Evolutionary conservation across 2,888 invertebrate species (phyloP).

Genomic region (Germaria angustata): DNA sequence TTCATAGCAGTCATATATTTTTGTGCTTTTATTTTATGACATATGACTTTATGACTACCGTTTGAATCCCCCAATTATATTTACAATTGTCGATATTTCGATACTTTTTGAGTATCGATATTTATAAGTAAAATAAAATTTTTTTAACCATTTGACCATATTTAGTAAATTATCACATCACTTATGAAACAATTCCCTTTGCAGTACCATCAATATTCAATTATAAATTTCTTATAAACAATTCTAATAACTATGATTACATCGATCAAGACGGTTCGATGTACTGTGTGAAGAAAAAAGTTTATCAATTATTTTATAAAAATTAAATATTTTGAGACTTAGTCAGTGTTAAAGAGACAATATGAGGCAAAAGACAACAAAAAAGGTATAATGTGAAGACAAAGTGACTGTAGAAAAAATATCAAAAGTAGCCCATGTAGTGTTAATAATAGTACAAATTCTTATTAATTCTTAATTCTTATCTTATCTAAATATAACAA

Average conservation of each 20-base stretch:
- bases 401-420: neutral
- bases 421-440: slow-evolving; percentile 8
- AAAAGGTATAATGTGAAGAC: neutral
- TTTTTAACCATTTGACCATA: too few relatives aligned
- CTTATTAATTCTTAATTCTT: slow-evolving; percentile 16
- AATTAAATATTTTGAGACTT: slow-evolving; percentile 44
- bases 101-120: too few relatives aligned
- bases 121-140: too few relatives aligned
- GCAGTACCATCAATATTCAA: too few relatives aligned
- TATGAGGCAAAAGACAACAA: neutral
- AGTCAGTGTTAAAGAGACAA: slow-evolving; percentile 17
- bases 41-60: too few relatives aligned
- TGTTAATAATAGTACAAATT: slow-evolving; percentile 20
- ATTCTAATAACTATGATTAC: neutral
- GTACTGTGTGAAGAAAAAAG: neutral
- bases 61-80: too few relatives aligned
- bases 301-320: slow-evolving; percentile 46
- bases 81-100: too few relatives aligned
- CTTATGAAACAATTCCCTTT: too few relatives aligned
- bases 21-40: too few relatives aligned
- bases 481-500: slow-evolving; percentile 48
- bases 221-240: neutral
- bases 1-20: too few relatives aligned
- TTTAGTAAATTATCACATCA: too few relatives aligned
- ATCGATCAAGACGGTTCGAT: neutral